Base-by-base conservation (phyloP, 1,140 invertebrate species). In the Eumeta japonica region DNA sequence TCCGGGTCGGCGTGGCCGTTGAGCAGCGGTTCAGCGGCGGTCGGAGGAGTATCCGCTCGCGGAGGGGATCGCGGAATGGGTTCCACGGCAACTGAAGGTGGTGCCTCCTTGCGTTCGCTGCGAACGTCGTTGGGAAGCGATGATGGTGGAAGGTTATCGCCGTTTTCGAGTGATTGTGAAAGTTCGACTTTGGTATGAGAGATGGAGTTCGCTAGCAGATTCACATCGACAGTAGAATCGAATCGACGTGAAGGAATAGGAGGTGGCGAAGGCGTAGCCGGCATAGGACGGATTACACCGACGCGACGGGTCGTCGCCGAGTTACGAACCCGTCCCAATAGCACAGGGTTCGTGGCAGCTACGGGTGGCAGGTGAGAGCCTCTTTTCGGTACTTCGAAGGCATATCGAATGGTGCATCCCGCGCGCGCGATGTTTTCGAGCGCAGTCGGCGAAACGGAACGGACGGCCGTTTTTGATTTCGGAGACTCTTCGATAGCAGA, bases 401-500 rank as follows among this genome's bases (percentile, higher is more conserved):
- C 79, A 53, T 82, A 84, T 38, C 81, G 77, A 39, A 83, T 73
- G 1, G 79, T 80, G 17, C 66, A 78, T 13, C 83, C 82, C 13
- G 84, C 85, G 58, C 81, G 81, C 12, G 81, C 71, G 48, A 87
- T 88, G 53, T 86, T 85, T 27, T 84, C 83, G 28, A 85, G 49
- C 1, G 84, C 83, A 1, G 68, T 57, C 37, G 77, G 78, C 0
- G 82, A 79, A 28, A 86, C 79, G 11, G 41, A 48, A 15, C 58
- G 55, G 18, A 48, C 43, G 16, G 34, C 37, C 4, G 29, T 43
- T 3, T 35, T 49, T 9, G 31, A 46, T 32, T 56, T 53, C 27
- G 37, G 48, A 29, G 53, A 48, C 1, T 20, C 32, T 31, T 59
- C 51, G 37, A 60, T 47, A 14, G 56, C 45, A n/a, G 62, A 50